phyloP scores from a whole-genome alignment of 1,140 invertebrate genomes.

The Heliothis virescens region DNA sequence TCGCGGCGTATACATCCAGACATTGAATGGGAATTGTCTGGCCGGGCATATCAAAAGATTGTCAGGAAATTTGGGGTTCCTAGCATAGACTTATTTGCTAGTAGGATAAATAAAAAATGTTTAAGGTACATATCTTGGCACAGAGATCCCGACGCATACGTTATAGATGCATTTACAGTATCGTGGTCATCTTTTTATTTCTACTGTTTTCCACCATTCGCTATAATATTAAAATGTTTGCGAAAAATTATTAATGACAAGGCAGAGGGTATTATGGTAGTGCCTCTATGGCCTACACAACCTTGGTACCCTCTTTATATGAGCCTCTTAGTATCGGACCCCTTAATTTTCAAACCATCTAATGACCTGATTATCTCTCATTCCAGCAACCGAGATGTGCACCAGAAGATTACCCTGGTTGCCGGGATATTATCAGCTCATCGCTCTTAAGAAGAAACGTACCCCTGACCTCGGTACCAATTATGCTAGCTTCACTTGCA shows the following conservation, averaged over 20 bases:
- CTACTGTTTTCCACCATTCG: no score
- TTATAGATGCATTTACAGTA: background rate
- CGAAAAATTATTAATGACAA: background rate
- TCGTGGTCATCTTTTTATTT: no score
- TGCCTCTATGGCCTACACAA: no score
- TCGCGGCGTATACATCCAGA: background rate
- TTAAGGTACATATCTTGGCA: background rate
- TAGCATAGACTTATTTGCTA: background rate
- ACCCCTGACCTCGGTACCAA: conserved; percentile 27
- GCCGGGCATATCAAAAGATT: background rate
- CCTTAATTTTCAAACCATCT: no score
- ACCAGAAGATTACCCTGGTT: conserved; percentile 56
- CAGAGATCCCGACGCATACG: background rate
- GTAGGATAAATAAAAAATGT: background rate
- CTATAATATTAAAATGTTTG: background rate
- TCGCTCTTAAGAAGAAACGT: conserved; percentile 41
- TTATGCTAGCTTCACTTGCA: conserved; percentile 50
- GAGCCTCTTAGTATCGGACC: no score
- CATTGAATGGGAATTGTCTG: conserved; percentile 1
- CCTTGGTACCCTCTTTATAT: no score
- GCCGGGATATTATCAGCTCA: conserved; percentile 55
- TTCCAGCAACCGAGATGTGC: background rate
- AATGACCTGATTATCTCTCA: background rate
- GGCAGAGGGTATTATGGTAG: no score
- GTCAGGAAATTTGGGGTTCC: background rate